These are phyloP conservation scores for Stenodema calcarata DNA, from an alignment of 2,888 invertebrate genomes.

Conservation along the genomic window DNA sequence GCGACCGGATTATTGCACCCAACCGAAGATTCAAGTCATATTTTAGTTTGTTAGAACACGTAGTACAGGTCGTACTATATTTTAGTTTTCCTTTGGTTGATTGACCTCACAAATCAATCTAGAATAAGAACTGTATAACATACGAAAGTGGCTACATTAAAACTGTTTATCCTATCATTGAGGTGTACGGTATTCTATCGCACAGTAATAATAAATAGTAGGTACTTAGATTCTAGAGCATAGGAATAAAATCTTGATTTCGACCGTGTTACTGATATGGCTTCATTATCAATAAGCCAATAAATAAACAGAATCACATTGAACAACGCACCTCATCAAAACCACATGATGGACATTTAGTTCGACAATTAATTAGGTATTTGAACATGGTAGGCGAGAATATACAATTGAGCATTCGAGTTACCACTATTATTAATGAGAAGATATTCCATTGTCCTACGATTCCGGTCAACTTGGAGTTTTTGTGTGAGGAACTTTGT, in stretches of 20 bases:
- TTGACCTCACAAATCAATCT: neutral
- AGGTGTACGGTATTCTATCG: neutral
- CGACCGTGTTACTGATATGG: neutral
- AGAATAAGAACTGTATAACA: neutral
- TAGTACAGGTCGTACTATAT: neutral
- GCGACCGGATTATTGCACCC: too few species aligned
- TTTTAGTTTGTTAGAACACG: neutral
- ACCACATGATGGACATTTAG: neutral
- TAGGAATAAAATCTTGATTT: neutral
- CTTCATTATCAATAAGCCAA: neutral
- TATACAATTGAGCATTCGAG: neutral
- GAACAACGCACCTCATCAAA: neutral
- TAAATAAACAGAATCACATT: neutral
- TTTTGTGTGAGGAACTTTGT: too few species aligned
- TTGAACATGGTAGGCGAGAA: neutral
- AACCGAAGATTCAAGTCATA: too few species aligned
- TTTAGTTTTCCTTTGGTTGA: neutral
- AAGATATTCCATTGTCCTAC: too few species aligned
- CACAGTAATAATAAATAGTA: neutral
- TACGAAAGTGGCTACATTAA: neutral
- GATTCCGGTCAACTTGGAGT: too few species aligned
- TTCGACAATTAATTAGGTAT: neutral
- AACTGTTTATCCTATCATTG: neutral
- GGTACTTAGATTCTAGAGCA: constrained; percentile 3
- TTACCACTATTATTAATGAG: too few species aligned